phyloP scores from a whole-genome alignment of 2,113 vertebrate genomes.

The Solea solea region DNA sequence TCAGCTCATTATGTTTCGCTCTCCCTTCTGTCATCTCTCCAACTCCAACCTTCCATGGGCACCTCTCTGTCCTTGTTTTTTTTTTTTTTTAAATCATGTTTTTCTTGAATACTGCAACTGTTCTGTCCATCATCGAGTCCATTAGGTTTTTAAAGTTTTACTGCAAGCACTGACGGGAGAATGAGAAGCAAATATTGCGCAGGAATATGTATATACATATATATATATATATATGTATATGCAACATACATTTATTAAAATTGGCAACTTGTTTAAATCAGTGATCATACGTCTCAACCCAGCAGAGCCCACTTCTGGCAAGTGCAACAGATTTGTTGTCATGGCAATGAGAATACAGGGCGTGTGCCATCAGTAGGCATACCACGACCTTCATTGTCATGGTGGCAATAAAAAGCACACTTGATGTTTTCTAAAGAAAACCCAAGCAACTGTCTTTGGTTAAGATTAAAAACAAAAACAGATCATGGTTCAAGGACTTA shows the following conservation, averaged over 20 bases:
- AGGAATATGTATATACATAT: no score
- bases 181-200: no score
- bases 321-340: not conserved
- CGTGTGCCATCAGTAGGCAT: not conserved
- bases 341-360: not conserved
- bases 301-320: not conserved
- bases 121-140: no score
- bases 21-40: constrained; percentile 48
- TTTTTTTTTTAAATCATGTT: constrained; percentile 11
- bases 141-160: no score
- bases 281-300: not conserved
- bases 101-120: not conserved
- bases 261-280: not conserved
- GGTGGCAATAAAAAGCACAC: not conserved
- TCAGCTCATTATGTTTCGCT: constrained; percentile 60
- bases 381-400: not conserved
- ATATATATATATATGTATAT: no score
- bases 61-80: constrained; percentile 22
- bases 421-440: no score
- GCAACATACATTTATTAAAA: not conserved
- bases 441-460: not conserved
- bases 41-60: constrained; percentile 30
- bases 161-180: no score
- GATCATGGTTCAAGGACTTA: not conserved
- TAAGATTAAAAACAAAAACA: not conserved